These are phyloP conservation scores for Rousettus leschenaultii DNA, from an alignment of 2,113 vertebrate genomes.

Conservation along the genomic window DNA sequence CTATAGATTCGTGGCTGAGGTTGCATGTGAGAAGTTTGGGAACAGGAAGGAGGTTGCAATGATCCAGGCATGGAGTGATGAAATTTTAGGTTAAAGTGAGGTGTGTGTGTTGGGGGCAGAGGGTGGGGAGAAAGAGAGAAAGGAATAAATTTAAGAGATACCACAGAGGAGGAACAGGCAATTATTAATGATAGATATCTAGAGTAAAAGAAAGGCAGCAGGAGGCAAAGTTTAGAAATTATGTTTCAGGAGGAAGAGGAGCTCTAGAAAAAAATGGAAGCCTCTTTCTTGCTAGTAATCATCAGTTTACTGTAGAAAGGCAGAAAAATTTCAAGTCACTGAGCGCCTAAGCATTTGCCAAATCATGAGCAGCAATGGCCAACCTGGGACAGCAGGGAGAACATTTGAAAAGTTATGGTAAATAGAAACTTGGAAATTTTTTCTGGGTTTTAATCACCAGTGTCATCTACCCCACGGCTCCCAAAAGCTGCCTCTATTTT, in stretches of 20 bases:
- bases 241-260: not conserved
- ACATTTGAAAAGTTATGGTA: not conserved
- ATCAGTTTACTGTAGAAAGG: not conserved
- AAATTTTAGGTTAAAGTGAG: not conserved
- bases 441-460: not conserved
- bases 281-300: not conserved
- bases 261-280: not conserved
- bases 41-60: not conserved
- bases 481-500: not conserved
- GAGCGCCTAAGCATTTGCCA: not conserved
- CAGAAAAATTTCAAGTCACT: not conserved
- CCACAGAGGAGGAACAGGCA: not conserved
- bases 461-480: not conserved
- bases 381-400: not conserved
- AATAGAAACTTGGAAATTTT: not conserved
- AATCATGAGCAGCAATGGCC: not conserved
- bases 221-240: not conserved
- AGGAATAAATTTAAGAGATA: not conserved
- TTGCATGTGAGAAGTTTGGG: not conserved
- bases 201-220: not conserved
- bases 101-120: too few species aligned
- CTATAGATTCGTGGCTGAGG: not conserved
- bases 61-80: not conserved
- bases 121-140: not conserved
- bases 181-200: not conserved